phyloP scores from a whole-genome alignment of 2,888 invertebrate genomes.

The Cremastinae sp. region DNA sequence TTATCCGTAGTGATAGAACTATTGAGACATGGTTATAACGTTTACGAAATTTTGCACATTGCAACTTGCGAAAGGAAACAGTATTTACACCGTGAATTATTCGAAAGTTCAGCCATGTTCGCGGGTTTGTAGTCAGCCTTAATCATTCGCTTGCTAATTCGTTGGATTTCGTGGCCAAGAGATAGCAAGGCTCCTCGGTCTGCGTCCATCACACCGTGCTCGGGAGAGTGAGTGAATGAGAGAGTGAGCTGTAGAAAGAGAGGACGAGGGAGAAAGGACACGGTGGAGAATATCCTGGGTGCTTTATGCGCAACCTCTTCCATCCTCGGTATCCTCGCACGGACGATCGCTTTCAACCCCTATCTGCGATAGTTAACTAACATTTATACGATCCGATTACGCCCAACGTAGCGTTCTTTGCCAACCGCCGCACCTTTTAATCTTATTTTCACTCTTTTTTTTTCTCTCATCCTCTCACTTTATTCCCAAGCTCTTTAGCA shows the following conservation, averaged over 20 bases:
- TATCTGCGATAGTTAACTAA: conserved; percentile 53
- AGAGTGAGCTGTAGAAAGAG: conserved; percentile 5
- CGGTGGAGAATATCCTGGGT: conserved; percentile 16
- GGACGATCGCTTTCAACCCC: conserved; percentile 39
- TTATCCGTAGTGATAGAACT: too few relatives aligned
- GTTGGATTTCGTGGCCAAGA: conserved; percentile 50
- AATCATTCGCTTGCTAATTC: conserved; percentile 57
- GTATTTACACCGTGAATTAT: conserved; percentile 40
- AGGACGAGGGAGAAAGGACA: conserved; percentile 14
- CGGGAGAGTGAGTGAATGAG: not conserved
- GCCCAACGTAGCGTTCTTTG: conserved; percentile 66
- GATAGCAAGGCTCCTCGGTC: conserved; percentile 55
- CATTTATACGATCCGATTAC: conserved; percentile 75
- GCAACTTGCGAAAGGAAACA: conserved; percentile 16
- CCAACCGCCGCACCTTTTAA: conserved; percentile 59
- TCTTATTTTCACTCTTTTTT: conserved; percentile 33
- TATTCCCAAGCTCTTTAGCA: conserved; percentile 20
- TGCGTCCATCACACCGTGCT: conserved; percentile 48
- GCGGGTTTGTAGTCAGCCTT: conserved; percentile 42
- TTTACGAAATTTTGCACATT: conserved; percentile 17
- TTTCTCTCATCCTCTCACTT: not conserved
- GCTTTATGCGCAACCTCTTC: conserved; percentile 21
- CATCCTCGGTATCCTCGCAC: conserved; percentile 19
- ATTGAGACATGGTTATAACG: conserved; percentile 10
- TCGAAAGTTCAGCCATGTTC: conserved; percentile 22